Evolutionary conservation across 2,797 vertebrate species (phyloP), one percentile per base, ranked within the genome.

Genomic region (Ara ararauna): DNA sequence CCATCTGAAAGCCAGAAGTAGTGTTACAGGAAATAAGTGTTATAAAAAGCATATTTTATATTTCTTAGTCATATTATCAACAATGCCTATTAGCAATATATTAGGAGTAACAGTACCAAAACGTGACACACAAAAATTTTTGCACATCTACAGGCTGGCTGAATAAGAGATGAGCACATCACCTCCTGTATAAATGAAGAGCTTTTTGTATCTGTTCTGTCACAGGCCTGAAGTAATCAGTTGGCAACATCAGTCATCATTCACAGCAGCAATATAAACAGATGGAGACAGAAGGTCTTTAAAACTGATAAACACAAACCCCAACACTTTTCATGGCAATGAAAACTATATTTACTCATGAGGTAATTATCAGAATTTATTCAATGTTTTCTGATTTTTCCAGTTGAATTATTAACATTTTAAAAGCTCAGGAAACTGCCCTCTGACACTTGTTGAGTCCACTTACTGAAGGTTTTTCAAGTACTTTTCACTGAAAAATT

Each of bases 201-300:
- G 72, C 70, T 96, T 94, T 96, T 96, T 91, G 91, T 94, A 97
- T 75, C 94, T 89, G 26, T 47, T 54, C 61, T 70, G 71, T 56
- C 94, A 94, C 50, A 90, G 85, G 48, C 54, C 70, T 91, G 79
- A 96, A 91, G 70, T 24, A 93, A 86, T 60, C 96, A 93, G 73
- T 6, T 95, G 92, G 87, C 89, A 96, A 61, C 50, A 91, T 92
- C 89, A 93, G 70, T 81, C 87, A 96, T 66, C 48, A 40, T 10
- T 18, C 87, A 79, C 87, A 90, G 85, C 85, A 94, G 84, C 60
- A 78, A 88, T n/a, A 87, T 75, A 96, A 96, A 95, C 76, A 93
- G 53, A 89, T 56, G 56, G 89, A 89, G 94, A 70, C 53, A 88
- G 67, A 38, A 74, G 5, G 56, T 51, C 84, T 89, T 96, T 53